Conservation (phyloP, 2,888 invertebrate genomes). For the Rhaphigaster nebulosa region DNA sequence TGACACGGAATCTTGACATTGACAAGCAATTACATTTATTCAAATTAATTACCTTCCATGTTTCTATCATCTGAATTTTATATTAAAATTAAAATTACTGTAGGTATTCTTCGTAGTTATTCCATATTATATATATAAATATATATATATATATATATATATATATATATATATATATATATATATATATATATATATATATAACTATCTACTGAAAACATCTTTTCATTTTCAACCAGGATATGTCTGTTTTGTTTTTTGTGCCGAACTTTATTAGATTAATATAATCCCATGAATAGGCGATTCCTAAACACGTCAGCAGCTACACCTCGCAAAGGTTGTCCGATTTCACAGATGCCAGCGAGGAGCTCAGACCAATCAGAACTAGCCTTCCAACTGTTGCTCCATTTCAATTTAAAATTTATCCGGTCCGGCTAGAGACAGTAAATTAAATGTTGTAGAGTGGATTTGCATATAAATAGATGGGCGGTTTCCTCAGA, state of each 20-base stretch:
- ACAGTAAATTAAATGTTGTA: conserved; percentile 37
- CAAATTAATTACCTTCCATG: too few species aligned
- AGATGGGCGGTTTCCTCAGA: conserved; percentile 19
- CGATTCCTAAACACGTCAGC: neutral
- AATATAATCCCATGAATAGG: neutral
- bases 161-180: too few species aligned
- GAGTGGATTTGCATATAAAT: conserved; percentile 1
- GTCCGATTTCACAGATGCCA: conserved; percentile 21
- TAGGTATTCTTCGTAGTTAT: too few species aligned
- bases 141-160: too few species aligned
- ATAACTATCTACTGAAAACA: too few species aligned
- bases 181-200: too few species aligned
- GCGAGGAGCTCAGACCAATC: neutral
- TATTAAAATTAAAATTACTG: too few species aligned
- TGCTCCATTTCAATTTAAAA: conserved; percentile 41
- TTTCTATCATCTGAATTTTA: too few species aligned
- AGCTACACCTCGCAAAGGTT: neutral
- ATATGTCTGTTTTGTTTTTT: neutral
- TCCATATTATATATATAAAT: too few species aligned
- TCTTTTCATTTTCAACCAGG: neutral
- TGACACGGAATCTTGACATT: too few species aligned
- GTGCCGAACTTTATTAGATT: neutral
- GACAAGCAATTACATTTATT: too few species aligned
- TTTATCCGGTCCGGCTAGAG: neutral
- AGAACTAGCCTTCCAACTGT: neutral